Conservation (phyloP, 2,888 invertebrate genomes). For the Crematogaster levior region DNA sequence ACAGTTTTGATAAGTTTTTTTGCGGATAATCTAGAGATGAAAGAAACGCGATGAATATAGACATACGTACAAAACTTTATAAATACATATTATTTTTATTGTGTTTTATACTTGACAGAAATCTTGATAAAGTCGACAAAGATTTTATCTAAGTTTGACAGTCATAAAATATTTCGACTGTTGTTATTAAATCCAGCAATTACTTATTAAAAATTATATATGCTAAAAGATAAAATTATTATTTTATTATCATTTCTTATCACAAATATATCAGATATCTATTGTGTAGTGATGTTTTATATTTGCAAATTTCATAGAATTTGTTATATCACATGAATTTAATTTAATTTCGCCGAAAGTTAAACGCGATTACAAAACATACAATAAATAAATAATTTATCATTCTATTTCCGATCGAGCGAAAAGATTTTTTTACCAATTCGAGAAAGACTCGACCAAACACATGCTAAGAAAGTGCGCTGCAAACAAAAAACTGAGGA, state of each 20-base stretch:
- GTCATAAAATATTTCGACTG: not conserved
- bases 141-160: not conserved
- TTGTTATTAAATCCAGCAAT: not conserved
- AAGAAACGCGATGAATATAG: not conserved
- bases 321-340: not conserved
- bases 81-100: not conserved
- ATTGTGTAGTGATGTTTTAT: not conserved
- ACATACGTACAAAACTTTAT: not conserved
- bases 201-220: not conserved
- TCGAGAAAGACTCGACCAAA: not conserved
- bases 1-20: slow-evolving; percentile 9
- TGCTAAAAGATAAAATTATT: not conserved
- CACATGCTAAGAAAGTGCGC: not conserved
- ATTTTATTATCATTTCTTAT: not conserved
- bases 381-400: not conserved
- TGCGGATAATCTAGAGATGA: not conserved
- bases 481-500: not conserved
- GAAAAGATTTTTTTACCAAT: not conserved
- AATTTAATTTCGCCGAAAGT: not conserved
- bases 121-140: not conserved
- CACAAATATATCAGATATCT: not conserved
- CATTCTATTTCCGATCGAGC: not conserved
- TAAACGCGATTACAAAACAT: not conserved
- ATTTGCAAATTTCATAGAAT: not conserved
- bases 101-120: not conserved